These are phyloP conservation scores for Rugalucina vietnamica DNA, from an alignment of 2,888 invertebrate species.

Conservation along the genomic window DNA sequence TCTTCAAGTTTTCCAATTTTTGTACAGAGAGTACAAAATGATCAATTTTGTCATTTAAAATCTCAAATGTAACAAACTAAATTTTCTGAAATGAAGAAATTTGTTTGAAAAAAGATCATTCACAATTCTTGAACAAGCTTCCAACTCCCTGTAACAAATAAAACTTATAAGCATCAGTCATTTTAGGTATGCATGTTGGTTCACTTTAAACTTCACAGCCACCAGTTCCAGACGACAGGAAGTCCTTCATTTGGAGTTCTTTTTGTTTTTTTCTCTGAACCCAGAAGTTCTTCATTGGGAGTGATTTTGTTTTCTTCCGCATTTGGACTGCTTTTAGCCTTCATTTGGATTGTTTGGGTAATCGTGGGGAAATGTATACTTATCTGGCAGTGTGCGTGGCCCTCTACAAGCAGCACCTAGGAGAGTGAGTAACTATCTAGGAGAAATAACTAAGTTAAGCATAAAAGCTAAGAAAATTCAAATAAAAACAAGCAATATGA, in stretches of 20 bases:
- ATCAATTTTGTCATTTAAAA: slow-evolving; percentile 14
- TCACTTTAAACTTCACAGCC: background rate
- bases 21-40: background rate
- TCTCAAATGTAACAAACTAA: no score
- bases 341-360: slow-evolving; percentile 11
- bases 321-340: slow-evolving; percentile 56
- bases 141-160: background rate
- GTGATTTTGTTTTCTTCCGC: no score
- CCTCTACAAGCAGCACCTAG: slow-evolving; percentile 18
- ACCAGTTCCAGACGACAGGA: background rate
- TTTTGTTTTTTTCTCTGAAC: slow-evolving; percentile 7
- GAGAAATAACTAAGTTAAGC: slow-evolving; percentile 46
- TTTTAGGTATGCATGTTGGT: no score
- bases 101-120: background rate
- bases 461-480: slow-evolving; percentile 32
- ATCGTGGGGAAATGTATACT: slow-evolving; percentile 33
- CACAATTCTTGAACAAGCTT: background rate
- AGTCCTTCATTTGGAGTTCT: background rate
- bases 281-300: slow-evolving; percentile 61
- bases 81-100: background rate
- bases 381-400: slow-evolving; percentile 20
- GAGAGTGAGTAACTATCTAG: slow-evolving; percentile 42
- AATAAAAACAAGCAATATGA: slow-evolving; percentile 37
- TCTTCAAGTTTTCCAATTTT: background rate
- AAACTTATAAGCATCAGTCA: background rate